Evolutionary conservation across 1,140 invertebrate species (phyloP), one percentile per base, ranked within the genome.

Genomic region (Ruditapes philippinarum): DNA sequence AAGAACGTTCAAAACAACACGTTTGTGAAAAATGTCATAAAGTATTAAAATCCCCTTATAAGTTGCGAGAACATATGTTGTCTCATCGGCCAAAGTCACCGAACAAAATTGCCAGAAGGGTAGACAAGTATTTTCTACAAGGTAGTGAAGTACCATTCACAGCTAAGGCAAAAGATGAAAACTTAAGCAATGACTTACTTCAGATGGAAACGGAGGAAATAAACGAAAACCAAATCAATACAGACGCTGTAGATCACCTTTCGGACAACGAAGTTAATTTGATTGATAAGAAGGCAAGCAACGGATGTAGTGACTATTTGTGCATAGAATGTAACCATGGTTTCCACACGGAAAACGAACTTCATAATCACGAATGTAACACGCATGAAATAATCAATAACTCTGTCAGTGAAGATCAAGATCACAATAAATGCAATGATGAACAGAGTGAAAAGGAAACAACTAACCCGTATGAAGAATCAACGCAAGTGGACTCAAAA

Each of bases 251-350:
- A n/a, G n/a, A n/a, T n/a, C n/a, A n/a, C n/a, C n/a, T n/a, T n/a
- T n/a, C n/a, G n/a, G n/a, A n/a, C n/a, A n/a, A n/a, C n/a, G n/a
- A n/a, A n/a, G n/a, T n/a, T n/a, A n/a, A n/a, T n/a, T n/a, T n/a
- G n/a, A n/a, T n/a, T n/a, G n/a, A n/a, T n/a, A n/a, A n/a, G n/a
- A n/a, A n/a, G n/a, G n/a, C n/a, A 89, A n/a, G n/a, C n/a, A n/a
- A n/a, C n/a, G n/a, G n/a, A n/a, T n/a, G n/a, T n/a, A n/a, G n/a
- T n/a, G n/a, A 94, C 36, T 93, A 93, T 57, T 94, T 92, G 93
- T 94, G 93, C 73, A 91, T 92, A 2, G 93, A 94, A 68, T 94
- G 93, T 79, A 90, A 93, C 22, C 90, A 91, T 17, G 93, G 93
- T 2, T 94, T 94, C 51, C 88, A 62, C 31, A 83, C 91, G 0